Evolutionary conservation across 2,888 invertebrate genomes (phyloP).

Genomic region (Microplitis manilae): DNA sequence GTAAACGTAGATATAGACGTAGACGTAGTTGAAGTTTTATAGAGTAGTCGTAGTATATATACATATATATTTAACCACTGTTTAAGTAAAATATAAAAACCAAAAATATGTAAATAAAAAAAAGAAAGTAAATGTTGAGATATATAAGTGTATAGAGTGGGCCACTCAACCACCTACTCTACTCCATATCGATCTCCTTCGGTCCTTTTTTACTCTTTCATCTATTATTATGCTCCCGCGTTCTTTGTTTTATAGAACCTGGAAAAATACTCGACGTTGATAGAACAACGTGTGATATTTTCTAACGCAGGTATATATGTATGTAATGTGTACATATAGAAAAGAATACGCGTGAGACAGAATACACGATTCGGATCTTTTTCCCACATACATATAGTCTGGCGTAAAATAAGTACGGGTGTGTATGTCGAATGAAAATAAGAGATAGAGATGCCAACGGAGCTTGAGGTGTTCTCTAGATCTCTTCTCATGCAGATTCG

Average conservation of each 20-base stretch:
- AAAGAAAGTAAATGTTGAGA: neutral
- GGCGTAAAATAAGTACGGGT: neutral
- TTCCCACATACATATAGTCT: neutral
- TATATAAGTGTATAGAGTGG: neutral
- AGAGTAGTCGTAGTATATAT: neutral
- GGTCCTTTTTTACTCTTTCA: conserved; percentile 32
- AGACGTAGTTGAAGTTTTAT: neutral
- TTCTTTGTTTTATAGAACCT: conserved; percentile 35
- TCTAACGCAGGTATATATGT: conserved; percentile 2
- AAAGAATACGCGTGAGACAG: conserved; percentile 7
- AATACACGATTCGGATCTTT: conserved; percentile 10
- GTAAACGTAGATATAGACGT: neutral
- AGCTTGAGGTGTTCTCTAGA: neutral
- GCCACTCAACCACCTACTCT: neutral
- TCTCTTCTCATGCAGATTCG: conserved; percentile 36
- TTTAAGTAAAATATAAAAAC: neutral
- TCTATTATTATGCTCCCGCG: conserved; percentile 29
- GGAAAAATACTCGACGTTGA: conserved; percentile 17
- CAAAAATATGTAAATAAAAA: neutral
- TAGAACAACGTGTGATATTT: conserved; percentile 28
- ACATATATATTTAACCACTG: neutral
- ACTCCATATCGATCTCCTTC: conserved; percentile 35
- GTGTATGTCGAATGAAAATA: neutral
- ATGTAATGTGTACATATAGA: neutral
- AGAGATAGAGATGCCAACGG: neutral